Evolutionary conservation across 2,113 vertebrate genomes (phyloP), one percentile per base, ranked within the genome.

Genomic region (Albula glossodonta): DNA sequence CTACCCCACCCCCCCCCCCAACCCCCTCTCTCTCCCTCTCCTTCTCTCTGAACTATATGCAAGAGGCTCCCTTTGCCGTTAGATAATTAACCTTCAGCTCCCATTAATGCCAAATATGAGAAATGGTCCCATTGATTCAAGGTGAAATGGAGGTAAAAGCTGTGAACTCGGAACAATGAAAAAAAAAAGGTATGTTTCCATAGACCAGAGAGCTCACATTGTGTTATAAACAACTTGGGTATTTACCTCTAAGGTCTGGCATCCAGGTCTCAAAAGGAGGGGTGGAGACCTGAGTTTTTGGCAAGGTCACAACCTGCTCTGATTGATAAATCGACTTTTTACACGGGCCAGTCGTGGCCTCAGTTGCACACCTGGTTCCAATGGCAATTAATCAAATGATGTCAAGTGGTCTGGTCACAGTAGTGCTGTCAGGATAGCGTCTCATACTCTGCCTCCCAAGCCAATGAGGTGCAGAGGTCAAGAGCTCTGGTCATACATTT

Each of bases 321-420:
- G 92, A 92, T 92, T 92, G 91, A 94, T 93, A 92, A 94, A 93
- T 92, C 89, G 92, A 92, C 90, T 89, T 88, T 90, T 88, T 88
- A 87, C 84, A 89, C 17, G 78, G 90, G 88, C 90, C 90, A 92
- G 93, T 93, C 93, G 89, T 93, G 91, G 92, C 90, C 90, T 83
- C 88, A 87, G 91, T 88, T 93, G 89, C 89, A 66, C 9, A 92
- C 90, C 87, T 91, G 91, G 81, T 91, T 91, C 92, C 90, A 87
- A 91, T 79, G 49, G 90, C 60, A 88, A 93, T 95, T 92, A 93
- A 94, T 94, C 93, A 94, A 87, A 90, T 81, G 53, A 78, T 89
- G 91, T 92, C 92, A 91, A 88, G 77, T 87, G 83, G 83, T 87
- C 83, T 82, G 87, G 87, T 92, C 90, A 88, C 90, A 48, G 25